These are phyloP conservation scores for Thalassoma bifasciatum DNA, from an alignment of 2,113 vertebrate species.

Conservation along the genomic window DNA sequence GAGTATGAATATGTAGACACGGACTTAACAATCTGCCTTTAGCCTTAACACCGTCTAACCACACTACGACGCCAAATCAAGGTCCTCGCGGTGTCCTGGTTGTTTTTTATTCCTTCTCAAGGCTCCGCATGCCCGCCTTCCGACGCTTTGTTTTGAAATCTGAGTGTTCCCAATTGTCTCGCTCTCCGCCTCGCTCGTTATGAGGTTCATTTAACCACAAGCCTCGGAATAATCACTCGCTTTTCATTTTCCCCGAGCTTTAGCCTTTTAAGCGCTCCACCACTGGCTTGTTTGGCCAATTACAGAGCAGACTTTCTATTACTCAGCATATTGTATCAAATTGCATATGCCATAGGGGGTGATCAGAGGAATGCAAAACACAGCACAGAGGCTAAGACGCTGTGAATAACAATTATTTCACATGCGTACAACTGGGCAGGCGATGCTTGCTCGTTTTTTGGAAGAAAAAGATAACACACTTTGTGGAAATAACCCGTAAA, in stretches of 20 bases:
- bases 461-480: slow-evolving; percentile 34
- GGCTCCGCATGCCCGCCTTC: slow-evolving; percentile 19
- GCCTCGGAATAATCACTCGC: slow-evolving; percentile 65
- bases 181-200: slow-evolving; percentile 67
- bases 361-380: slow-evolving; percentile 62
- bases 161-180: slow-evolving; percentile 52
- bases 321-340: slow-evolving; percentile 67
- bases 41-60: slow-evolving; percentile 12
- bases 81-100: slow-evolving; percentile 23
- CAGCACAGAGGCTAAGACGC: slow-evolving; percentile 43
- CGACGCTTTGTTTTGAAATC: slow-evolving; percentile 45
- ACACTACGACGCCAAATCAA: slow-evolving; percentile 3
- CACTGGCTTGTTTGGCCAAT: slow-evolving; percentile 63
- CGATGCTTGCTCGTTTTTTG: not conserved
- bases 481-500: slow-evolving; percentile 1
- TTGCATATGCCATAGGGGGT: slow-evolving; percentile 51
- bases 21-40: not conserved
- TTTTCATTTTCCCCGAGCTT: slow-evolving; percentile 68
- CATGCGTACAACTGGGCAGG: slow-evolving; percentile 6
- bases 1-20: slow-evolving; percentile 7
- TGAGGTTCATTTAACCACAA: slow-evolving; percentile 70
- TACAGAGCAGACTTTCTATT: slow-evolving; percentile 61
- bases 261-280: slow-evolving; percentile 55
- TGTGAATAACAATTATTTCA: slow-evolving; percentile 50
- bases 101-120: slow-evolving; percentile 3